Base-by-base conservation (phyloP, 2,888 invertebrate genomes). In the Byasa hedistus region DNA sequence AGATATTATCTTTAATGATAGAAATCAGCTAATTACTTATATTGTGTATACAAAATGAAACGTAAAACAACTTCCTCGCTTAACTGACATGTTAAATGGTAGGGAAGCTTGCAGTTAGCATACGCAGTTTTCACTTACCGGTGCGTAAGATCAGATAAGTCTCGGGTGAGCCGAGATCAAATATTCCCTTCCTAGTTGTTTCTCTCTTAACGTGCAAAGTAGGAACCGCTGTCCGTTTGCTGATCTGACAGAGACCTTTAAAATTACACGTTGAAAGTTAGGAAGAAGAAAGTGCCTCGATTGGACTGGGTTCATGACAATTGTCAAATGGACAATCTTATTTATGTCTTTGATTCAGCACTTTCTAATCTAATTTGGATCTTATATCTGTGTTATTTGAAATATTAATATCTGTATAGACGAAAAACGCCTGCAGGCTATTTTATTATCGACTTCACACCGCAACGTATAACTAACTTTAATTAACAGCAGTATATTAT, bases 61-160 rank as follows among this genome's bases (percentile, higher is more conserved):
- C 24, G 62, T 55, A 56, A 39, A 64, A 57, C 23, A 52, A 64
- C 57, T 64, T 64, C 51, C 51, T 36, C 22, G 32, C 32, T 57
- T 32, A 12, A 32, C 57, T n/a, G 32, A 57, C 57, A n/a, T 57
- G 48, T 39, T 52, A 64, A 64, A 54, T 60, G 55, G 65, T 48
- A 65, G 48, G 48, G 27, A 48, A 60, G 27, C 12, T 32, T 55
- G 54, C 17, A 54, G 36, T 44, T 56, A 27, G 36, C n/a, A 64
- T 57, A 59, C 23, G 32, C 23, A 39, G 22, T 61, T 61, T 65
- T 61, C 65, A 66, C 61, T 57, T 32, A 57, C 57, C 23, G 52
- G 57, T 57, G 65, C 61, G 36, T 65, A 60, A 55, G 65, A 66
- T 66, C 61, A 24, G 65, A 66, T 66, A 66, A 61, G 48, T 65